Evolutionary conservation across 2,797 vertebrate species (phyloP), one percentile per base, ranked within the genome.

Genomic region (Eospalax fontanierii): DNA sequence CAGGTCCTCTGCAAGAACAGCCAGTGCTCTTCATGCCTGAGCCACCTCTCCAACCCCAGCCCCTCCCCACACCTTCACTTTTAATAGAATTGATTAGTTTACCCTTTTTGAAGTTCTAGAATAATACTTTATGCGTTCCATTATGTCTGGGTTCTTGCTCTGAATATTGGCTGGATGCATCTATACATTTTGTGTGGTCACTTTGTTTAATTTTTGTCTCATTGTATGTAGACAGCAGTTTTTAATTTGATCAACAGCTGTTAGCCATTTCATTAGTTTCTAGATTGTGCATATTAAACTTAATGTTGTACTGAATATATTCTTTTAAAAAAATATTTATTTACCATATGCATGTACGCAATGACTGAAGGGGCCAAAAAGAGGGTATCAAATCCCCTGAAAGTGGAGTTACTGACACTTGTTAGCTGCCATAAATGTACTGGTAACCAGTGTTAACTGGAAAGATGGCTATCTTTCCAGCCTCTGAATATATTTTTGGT

Each of bases 191-290:
- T 79, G 6, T 83, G 43, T 21, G 79, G 35, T 94, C 22, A 35
- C 89, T 92, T 82, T 71, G 6, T 70, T 87, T 91, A 50, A 38
- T 89, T 57, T 26, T 73, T 89, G 50, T 87, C 15, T 84, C 19
- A 80, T 66, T 86, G 2, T 91, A 50, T 79, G n/a, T 35, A 15
- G 18, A 33, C 71, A 75, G 46, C 61, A 71, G 30, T 85, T 75
- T 79, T 54, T 83, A 40, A 88, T 82, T 15, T 33, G 4, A 54
- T 61, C 54, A 75, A 11, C 12, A 70, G 1, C 75, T 80, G 28
- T 59, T 54, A 89, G 38, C 8, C 24, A 75, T 73, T 95, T 96
- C 40, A 50, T 80, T 79, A 91, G 26, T 79, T 89, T 85, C 28
- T 76, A 86, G 26, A 15, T 57, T 87, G 35, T 35, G 21, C 5